phyloP scores from a whole-genome alignment of 2,113 vertebrate species.

The Dipodomys spectabilis region DNA sequence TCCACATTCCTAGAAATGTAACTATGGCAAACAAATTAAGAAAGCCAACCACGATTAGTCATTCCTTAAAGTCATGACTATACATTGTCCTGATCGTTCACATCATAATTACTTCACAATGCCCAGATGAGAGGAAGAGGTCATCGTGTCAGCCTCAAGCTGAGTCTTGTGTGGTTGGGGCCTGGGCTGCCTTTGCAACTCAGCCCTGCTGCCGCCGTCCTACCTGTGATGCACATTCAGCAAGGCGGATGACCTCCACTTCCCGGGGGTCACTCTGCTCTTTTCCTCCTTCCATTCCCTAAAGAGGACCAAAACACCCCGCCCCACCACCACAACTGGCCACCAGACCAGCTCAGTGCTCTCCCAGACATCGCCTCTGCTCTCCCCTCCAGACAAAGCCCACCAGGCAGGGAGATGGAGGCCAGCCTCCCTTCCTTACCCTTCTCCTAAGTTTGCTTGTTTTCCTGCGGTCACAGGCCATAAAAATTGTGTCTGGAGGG shows the following conservation, averaged over 20 bases:
- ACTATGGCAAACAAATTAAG: constrained; percentile 81
- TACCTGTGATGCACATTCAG: background rate
- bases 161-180: constrained; percentile 20
- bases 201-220: background rate
- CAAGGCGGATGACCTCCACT: background rate
- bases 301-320: background rate
- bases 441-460: background rate
- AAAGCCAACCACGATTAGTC: constrained; percentile 76
- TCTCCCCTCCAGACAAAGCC: background rate
- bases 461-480: background rate
- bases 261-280: background rate
- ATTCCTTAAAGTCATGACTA: constrained; percentile 77
- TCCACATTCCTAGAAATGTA: constrained; percentile 73
- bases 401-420: background rate
- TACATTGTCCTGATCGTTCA: constrained; percentile 81
- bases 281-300: background rate
- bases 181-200: background rate
- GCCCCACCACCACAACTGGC: too few species aligned
- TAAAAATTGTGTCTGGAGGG: background rate
- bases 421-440: background rate
- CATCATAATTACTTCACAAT: constrained; percentile 77
- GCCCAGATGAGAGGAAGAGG: constrained; percentile 57
- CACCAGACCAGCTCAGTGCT: background rate
- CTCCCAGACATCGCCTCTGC: background rate
- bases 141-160: background rate